phyloP scores from a whole-genome alignment of 1,140 invertebrate genomes.

The Chrysomallon squamiferum region DNA sequence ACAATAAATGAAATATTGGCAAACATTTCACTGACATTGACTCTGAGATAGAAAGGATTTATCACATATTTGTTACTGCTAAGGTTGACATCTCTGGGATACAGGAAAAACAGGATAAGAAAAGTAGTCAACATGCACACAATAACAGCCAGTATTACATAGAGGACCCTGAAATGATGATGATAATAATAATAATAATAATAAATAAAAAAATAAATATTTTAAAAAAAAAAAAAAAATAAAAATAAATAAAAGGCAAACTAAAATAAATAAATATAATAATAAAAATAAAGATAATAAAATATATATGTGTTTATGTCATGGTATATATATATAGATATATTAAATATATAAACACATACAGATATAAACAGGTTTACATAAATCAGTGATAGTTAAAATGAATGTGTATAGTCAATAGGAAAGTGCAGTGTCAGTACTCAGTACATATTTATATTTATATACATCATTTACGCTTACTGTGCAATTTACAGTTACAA shows the following conservation, averaged over 20 bases:
- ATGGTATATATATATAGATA: too few species aligned
- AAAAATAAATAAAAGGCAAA: background rate
- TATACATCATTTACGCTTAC: too few species aligned
- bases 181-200: background rate
- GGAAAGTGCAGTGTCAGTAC: too few species aligned
- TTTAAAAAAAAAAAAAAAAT: background rate
- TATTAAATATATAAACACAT: too few species aligned
- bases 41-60: slow-evolving; percentile 34
- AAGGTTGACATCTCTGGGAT: slow-evolving; percentile 45
- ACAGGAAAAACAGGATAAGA: slow-evolving; percentile 53
- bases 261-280: too few species aligned
- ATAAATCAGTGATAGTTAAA: too few species aligned
- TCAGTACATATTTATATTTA: too few species aligned
- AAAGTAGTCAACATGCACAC: slow-evolving; percentile 37
- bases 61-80: slow-evolving; percentile 38
- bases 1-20: slow-evolving; percentile 45
- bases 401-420: too few species aligned
- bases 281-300: background rate
- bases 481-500: too few species aligned
- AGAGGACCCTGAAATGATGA: slow-evolving; percentile 36
- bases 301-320: too few species aligned
- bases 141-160: slow-evolving; percentile 44
- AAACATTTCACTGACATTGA: slow-evolving; percentile 35
- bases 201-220: background rate
- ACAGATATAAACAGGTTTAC: too few species aligned